A percentile compares a stretch with the other conserved stretches of the same genome.
Conservation (phyloP, 2,888 invertebrate species). For the Exocentrus adspersus region DNA sequence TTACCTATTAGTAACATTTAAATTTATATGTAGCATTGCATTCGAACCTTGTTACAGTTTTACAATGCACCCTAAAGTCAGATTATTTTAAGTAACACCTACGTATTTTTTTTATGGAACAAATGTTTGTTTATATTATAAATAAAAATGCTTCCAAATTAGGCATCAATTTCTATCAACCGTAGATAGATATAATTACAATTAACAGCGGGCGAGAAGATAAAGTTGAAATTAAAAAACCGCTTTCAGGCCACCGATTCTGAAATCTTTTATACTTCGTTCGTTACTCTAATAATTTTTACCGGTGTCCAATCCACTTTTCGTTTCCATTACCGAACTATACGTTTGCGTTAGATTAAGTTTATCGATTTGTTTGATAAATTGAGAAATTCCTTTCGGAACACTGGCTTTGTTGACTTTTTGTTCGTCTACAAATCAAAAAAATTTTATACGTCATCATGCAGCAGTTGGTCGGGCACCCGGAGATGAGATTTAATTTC, state of each 20-base stretch:
- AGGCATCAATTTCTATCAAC: no score
- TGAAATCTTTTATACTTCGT: not conserved
- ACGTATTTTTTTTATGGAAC: no score
- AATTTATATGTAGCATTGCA: no score
- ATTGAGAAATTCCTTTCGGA: not conserved
- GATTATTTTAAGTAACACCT: no score
- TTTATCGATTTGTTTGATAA: constrained; percentile 3
- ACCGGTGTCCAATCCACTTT: not conserved
- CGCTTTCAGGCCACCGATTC: not conserved
- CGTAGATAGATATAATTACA: no score
- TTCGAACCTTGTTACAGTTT: no score
- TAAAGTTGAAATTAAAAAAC: no score
- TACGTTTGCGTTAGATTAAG: not conserved
- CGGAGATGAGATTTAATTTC: not conserved
- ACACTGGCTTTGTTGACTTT: not conserved
- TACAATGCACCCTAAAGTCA: no score
- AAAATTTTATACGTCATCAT: constrained; percentile 1
- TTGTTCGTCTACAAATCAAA: not conserved
- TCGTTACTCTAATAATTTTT: constrained; percentile 10
- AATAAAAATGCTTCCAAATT: no score
- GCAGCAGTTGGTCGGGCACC: not conserved
- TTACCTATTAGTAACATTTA: no score
- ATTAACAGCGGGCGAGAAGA: no score
- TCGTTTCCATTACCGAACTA: constrained; percentile 4
- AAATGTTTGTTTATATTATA: no score